Evolutionary conservation across 2,888 invertebrate species (phyloP).

Genomic region (Machimus atricapillus): DNA sequence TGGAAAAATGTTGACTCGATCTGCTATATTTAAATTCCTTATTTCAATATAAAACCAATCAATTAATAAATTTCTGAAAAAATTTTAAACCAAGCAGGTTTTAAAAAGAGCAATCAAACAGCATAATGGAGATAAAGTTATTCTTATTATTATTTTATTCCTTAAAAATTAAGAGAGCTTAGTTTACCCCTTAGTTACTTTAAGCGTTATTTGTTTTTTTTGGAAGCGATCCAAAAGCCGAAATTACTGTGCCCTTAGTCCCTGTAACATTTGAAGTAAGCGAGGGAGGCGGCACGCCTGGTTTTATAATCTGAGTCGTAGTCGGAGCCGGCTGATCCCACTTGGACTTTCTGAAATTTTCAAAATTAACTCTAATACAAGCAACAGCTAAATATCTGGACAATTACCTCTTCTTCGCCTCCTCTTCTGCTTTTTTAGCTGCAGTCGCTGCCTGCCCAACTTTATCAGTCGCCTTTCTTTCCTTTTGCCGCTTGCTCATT

Average conservation of each 20-base stretch:
- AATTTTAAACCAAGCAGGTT: too few species aligned
- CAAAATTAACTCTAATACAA: neutral
- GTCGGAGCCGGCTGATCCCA: slow-evolving; percentile 85
- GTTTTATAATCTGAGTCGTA: slow-evolving; percentile 61
- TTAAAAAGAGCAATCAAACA: too few species aligned
- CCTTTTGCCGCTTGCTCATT: slow-evolving; percentile 92
- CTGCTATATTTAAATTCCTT: too few species aligned
- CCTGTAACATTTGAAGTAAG: slow-evolving; percentile 84
- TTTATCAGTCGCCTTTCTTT: slow-evolving; percentile 76
- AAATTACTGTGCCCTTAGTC: slow-evolving; percentile 90
- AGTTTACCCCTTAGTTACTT: neutral
- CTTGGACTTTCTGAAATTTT: slow-evolving; percentile 75
- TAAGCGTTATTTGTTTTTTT: slow-evolving; percentile 68
- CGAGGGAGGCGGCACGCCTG: slow-evolving; percentile 70
- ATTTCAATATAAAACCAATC: too few species aligned
- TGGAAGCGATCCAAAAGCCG: slow-evolving; percentile 89
- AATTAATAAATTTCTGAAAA: too few species aligned
- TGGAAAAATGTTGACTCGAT: too few species aligned
- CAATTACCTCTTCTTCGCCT: slow-evolving; percentile 75
- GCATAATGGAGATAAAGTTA: too few species aligned
- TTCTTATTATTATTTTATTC: neutral
- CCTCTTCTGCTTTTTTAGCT: slow-evolving; percentile 68
- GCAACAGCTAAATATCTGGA: neutral
- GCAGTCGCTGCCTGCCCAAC: slow-evolving; percentile 81
- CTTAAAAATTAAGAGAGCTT: neutral